Base-by-base conservation (phyloP, 2,797 vertebrate species). In the Typhlichthys eigenmanni region DNA sequence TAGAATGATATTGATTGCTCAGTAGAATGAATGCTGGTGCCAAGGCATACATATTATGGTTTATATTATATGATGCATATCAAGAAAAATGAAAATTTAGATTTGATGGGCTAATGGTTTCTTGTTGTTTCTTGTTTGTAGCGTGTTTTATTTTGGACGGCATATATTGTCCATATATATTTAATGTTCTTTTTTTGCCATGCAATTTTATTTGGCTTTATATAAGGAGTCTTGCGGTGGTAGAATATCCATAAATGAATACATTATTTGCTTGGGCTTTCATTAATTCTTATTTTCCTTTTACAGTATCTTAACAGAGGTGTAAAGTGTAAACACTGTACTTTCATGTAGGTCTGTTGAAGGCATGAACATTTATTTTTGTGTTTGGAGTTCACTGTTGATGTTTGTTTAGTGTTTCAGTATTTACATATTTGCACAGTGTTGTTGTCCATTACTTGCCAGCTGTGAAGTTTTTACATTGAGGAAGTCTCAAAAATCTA, bases 391-490 rank as follows among this genome's bases (percentile, higher is more conserved):
- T 66, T 67, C 47, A 50, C 53, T 74, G 47, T 68, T 61, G 47
- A 5, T 60, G 17, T 24, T 29, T 49, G 47, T 49, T 62, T 72
- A 58, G 5, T 69, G 62, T 62, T 69, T 85, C 72, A 76, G 73
- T 87, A 79, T 85, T 88, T 80, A 61, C 65, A 66, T 50, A 70
- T 60, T 68, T 67, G 56, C 47, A 16, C 14, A 16, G 11, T 49
- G 9, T 62, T 49, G 9, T 62, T 12, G 13, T 52, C 60, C 19
- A 48, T 16, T 57, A 32, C 7, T 50, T 24, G 29, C 57, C 58
- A 43, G 47, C 73, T 86, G 75, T 66, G 58, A 65, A 69, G 16
- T 52, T 16, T 51, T 60, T 4, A 60, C 34, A 13, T 60, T 60
- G 13, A 24, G 17, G 5, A 19, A 58, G 10, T 13, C 3, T n/a